A percentile compares a stretch with the other conserved stretches of the same genome.
These are phyloP conservation scores for Saturnia japonica DNA, from an alignment of 2,888 invertebrate genomes.

Conservation along the genomic window DNA sequence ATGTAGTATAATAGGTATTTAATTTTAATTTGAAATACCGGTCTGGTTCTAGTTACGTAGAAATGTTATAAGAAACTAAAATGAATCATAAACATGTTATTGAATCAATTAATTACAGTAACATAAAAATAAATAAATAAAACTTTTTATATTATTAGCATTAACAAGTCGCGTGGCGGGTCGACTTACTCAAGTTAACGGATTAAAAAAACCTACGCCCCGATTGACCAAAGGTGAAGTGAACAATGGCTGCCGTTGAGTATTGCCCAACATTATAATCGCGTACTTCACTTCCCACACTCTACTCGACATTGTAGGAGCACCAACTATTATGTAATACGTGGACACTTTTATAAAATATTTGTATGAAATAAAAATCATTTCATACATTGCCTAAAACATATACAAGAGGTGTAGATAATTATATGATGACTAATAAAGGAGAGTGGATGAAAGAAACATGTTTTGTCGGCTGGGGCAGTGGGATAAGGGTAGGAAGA, in stretches of 20 bases:
- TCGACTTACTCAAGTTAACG: conserved; percentile 31
- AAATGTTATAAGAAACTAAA: not conserved
- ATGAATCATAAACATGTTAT: not conserved
- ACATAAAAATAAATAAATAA: not conserved
- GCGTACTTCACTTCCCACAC: conserved; percentile 16
- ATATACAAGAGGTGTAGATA: too few relatives aligned
- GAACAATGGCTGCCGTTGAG: conserved; percentile 1
- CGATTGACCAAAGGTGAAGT: conserved; percentile 18
- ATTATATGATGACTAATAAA: too few relatives aligned
- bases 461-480: too few relatives aligned
- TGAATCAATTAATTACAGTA: not conserved
- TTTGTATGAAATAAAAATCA: too few relatives aligned
- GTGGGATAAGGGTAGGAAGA: too few relatives aligned
- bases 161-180: not conserved
- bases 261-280: conserved; percentile 22
- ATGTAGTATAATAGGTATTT: too few relatives aligned
- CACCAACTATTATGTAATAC: not conserved
- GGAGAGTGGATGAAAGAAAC: too few relatives aligned
- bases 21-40: too few relatives aligned
- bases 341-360: not conserved
- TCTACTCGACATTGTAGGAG: conserved; percentile 15
- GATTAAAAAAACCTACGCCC: conserved; percentile 44
- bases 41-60: too few relatives aligned
- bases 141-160: not conserved
- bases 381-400: too few relatives aligned